Conservation (phyloP, 2,113 vertebrate species). For the Pitta sordida region DNA sequence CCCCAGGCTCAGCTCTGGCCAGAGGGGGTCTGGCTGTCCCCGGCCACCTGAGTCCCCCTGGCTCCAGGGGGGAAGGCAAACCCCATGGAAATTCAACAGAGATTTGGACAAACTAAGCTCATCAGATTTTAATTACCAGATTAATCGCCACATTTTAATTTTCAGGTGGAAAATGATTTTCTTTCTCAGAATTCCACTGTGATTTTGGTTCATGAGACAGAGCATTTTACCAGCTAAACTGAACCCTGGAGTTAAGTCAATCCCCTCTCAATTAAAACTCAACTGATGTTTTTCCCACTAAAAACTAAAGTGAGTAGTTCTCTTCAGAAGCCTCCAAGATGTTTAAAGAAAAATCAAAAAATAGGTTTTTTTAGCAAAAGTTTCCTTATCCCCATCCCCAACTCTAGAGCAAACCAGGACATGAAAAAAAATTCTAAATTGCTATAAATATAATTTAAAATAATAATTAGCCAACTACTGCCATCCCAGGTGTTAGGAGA, state of each 20-base stretch:
- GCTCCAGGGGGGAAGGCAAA: background rate
- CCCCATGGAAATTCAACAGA: background rate
- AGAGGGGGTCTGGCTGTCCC: background rate
- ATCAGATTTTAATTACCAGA: too few species aligned
- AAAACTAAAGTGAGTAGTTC: background rate
- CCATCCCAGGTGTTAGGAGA: background rate
- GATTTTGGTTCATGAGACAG: background rate
- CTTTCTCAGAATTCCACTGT: background rate
- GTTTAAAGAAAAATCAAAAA: background rate
- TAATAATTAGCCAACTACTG: background rate
- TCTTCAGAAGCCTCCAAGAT: background rate
- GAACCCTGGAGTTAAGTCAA: background rate
- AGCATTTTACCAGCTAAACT: background rate
- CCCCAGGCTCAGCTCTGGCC: background rate
- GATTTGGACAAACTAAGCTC: background rate
- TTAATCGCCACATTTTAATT: background rate
- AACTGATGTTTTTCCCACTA: background rate
- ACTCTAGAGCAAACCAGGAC: background rate
- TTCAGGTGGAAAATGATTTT: background rate
- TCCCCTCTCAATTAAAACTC: background rate
- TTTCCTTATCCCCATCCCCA: background rate
- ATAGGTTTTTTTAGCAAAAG: rapidly evolving
- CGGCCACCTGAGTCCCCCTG: background rate
- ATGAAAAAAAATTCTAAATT: background rate
- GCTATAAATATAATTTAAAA: slow-evolving; percentile 7